Percentiles rank a stretch among this genome's conserved stretches.
These are phyloP conservation scores for cattle (Bos taurus) DNA, from an alignment of 2,113 vertebrate species.

Conservation along the genomic window DNA sequence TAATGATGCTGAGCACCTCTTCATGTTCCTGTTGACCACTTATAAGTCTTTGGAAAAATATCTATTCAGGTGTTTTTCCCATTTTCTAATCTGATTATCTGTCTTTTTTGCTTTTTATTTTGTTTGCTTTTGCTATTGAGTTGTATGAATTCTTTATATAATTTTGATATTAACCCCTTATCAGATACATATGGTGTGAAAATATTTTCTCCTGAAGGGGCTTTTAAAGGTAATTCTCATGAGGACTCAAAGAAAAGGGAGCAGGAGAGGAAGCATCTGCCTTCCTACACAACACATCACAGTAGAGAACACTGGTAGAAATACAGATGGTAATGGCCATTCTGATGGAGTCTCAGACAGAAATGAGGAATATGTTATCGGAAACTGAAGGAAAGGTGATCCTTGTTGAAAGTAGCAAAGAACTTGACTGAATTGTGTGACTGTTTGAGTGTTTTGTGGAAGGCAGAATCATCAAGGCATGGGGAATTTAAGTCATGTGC, in stretches of 20 bases:
- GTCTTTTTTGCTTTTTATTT: background rate
- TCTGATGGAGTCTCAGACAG: background rate
- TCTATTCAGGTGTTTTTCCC: background rate
- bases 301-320: background rate
- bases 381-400: background rate
- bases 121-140: background rate
- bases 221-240: background rate
- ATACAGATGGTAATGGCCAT: background rate
- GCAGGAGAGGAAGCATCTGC: background rate
- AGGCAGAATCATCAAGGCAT: background rate
- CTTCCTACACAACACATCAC: background rate
- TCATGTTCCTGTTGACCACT: background rate
- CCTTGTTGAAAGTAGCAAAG: background rate
- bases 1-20: background rate
- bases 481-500: background rate
- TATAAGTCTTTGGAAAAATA: background rate
- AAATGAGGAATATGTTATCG: background rate
- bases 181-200: background rate
- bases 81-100: background rate
- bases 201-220: background rate
- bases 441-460: background rate
- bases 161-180: background rate
- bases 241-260: background rate
- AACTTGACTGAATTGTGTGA: background rate
- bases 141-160: background rate